Evolutionary conservation across 2,113 vertebrate genomes (phyloP).

Genomic region (Naja naja): DNA sequence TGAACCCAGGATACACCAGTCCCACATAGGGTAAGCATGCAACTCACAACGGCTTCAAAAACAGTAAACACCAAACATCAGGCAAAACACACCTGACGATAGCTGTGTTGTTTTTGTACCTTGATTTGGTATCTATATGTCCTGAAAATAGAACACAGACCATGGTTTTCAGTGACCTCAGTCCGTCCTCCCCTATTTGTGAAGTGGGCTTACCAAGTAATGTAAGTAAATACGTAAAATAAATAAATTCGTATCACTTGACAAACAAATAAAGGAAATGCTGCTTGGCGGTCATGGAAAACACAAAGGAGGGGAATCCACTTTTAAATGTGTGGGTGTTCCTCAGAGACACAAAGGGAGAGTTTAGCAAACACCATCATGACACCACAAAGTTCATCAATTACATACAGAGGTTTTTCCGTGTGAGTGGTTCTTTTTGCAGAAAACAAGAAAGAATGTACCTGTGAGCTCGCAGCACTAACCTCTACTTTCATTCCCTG

Average conservation of each 20-base stretch:
- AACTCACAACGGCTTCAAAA: background rate
- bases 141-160: background rate
- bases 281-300: background rate
- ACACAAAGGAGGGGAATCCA: background rate
- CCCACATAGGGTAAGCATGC: background rate
- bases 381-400: background rate
- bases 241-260: background rate
- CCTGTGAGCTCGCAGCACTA: background rate
- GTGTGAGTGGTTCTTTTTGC: background rate
- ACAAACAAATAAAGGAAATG: background rate
- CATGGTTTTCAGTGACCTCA: background rate
- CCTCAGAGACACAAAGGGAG: background rate
- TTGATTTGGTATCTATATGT: background rate
- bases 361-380: background rate
- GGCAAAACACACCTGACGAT: background rate
- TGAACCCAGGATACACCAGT: slow-evolving; percentile 11
- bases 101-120: background rate
- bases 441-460: slow-evolving; percentile 21
- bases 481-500: background rate
- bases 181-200: background rate
- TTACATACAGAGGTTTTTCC: background rate
- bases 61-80: slow-evolving; percentile 7
- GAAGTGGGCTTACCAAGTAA: background rate
- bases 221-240: too few relatives aligned
- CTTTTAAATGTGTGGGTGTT: background rate